Base-by-base conservation (phyloP, 2,113 vertebrate genomes). In the Chloroceryle aenea region DNA sequence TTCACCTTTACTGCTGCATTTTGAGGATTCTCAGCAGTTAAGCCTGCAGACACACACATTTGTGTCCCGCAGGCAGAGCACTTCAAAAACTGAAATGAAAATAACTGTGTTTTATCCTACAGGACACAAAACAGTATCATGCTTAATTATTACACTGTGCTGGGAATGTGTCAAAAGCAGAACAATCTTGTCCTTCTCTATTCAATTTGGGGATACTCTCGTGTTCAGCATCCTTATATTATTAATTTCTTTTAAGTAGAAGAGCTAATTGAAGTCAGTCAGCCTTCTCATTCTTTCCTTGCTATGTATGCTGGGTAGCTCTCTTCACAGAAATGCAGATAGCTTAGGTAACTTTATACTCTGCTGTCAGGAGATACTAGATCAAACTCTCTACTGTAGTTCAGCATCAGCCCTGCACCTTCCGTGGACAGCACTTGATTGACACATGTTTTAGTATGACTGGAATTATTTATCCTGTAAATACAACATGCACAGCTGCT, bases 331-430 rank as follows among this genome's bases (percentile, higher is more conserved):
- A 89, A 74, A 94, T 87, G 77, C 74, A 91, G 77, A 76, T 75
- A 62, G 71, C 62, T 79, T 69, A 55, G 56, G 90, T 84, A 95
- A 96, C 56, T 67, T 90, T 88, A 95, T 86, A 50, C 64, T 84
- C 94, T 92, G 90, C 86, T 55, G 68, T 34, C 72, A 96, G 92
- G 92, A 86, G 94, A 90, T 32, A 45, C 45, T 47, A 42, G 79
- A 63, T 77, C 42, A 77, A 80, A 84, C 63, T 64, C 66, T 59
- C 22, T 36, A n/a, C 32, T 76, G 45, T 78, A 77, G 76, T 63
- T 86, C 36, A 90, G 90, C 92, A 55, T 84, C 79, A 86, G 5
- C 85, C 12, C 10, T 69, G 85, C 68, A 34, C 86, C 67, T 67
- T 81, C 82, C 69, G 36, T 19, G 92, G 72, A 23, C 38, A 76